Base-by-base conservation (phyloP, 2,888 invertebrate species). In the Bombylius discolor region DNA sequence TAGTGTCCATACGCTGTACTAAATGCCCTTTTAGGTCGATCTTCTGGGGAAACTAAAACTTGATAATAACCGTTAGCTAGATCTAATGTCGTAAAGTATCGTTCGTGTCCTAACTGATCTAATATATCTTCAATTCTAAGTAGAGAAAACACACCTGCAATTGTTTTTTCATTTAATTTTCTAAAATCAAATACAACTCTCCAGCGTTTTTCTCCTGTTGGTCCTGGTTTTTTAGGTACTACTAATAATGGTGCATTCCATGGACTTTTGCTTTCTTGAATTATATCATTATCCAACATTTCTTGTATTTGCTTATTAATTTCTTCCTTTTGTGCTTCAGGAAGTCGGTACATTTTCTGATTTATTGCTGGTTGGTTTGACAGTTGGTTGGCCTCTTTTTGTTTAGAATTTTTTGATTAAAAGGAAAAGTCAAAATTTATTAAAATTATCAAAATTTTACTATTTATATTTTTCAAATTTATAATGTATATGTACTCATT, bases 201-300 rank as follows among this genome's bases (percentile, higher is more conserved):
- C 63, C 63, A 64, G 56, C 64, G 63, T 45, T 60, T 61, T 56
- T 63, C 60, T 4, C 63, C 62, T 6, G 62, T 59, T 3, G 49
- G 36, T 5, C 59, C 58, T 12, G 54, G 11, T 48, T 64, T 64
- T 52, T 65, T 64, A 4, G 64, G 63, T 8, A 64, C 64, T 11
- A 64, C 59, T 58, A 62, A 59, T 5, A 65, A 59, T 12, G 62
- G 62, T 13, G 57, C 58, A 50, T 59, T 60, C 58, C 60, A 63
- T 33, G 59, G 57, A 23, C 58, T 58, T 47, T 45, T 45, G n/a
- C 57, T 47, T 23, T 5, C 7, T 47, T 47, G 8, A 12, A 47
- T 23, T 5, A 47, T 23, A 7, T 47, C n/a, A 7, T 47, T 13
- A 14, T 47, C 47, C 14, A 47, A 12, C 47, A 47, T 47, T 13